These are phyloP conservation scores for Cataglyphis albicans DNA, from an alignment of 2,888 invertebrate genomes.

Conservation along the genomic window DNA sequence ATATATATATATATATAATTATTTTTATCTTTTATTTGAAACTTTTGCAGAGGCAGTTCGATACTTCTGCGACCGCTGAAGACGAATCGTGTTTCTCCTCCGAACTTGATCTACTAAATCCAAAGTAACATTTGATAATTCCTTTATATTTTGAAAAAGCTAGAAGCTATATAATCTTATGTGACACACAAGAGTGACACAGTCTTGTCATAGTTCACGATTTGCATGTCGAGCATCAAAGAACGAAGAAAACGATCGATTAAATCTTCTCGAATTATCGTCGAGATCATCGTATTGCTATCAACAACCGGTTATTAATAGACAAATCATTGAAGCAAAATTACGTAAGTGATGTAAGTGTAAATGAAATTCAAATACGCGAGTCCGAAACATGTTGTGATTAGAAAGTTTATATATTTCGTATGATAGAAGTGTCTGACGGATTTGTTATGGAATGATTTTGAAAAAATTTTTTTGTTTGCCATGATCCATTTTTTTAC, in stretches of 20 bases:
- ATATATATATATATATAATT: background rate
- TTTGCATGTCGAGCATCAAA: background rate
- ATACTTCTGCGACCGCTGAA: conserved; percentile 70
- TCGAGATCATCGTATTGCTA: conserved; percentile 27
- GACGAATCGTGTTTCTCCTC: conserved; percentile 73
- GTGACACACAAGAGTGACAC: conserved; percentile 44
- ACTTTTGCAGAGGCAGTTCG: conserved; percentile 70
- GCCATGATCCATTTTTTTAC: background rate
- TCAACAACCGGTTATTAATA: conserved; percentile 37
- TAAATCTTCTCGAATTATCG: conserved; percentile 28
- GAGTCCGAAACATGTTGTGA: background rate
- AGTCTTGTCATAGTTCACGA: conserved; percentile 27
- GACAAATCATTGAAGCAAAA: conserved; percentile 66
- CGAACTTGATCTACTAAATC: conserved; percentile 77
- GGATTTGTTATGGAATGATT: background rate
- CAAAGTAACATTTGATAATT: conserved; percentile 55
- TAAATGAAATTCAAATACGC: conserved; percentile 28
- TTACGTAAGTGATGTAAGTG: conserved; percentile 84
- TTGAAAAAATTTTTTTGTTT: conserved; percentile 8
- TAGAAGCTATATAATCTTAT: background rate
- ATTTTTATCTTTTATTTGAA: background rate
- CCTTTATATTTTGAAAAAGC: background rate
- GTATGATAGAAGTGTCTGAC: background rate
- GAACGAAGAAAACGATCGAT: conserved; percentile 27
- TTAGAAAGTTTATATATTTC: background rate